phyloP scores from a whole-genome alignment of 2,888 invertebrate species.

The Morpho deidamia region DNA sequence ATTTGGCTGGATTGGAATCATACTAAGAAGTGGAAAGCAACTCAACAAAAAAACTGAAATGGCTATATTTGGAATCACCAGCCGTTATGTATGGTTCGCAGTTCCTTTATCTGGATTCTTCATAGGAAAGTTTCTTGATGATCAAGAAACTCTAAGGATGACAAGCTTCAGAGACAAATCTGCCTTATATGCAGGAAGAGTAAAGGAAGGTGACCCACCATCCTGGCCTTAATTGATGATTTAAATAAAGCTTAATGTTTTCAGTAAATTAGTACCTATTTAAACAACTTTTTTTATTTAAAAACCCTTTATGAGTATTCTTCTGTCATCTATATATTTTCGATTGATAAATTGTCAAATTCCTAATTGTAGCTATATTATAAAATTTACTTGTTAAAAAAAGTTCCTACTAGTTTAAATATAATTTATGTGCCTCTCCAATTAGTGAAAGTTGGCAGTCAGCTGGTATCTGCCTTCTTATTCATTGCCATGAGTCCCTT shows the following conservation, averaged over 20 bases:
- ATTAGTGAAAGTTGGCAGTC: too few species aligned
- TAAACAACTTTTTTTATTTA: too few species aligned
- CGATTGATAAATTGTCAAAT: too few species aligned
- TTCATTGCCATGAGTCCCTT: too few species aligned
- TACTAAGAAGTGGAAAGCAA: slow-evolving; percentile 84
- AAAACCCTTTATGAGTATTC: too few species aligned
- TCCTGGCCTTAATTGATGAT: slow-evolving; percentile 81
- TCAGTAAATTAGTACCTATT: neutral
- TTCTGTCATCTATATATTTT: too few species aligned
- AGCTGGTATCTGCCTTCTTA: too few species aligned
- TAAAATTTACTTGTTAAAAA: too few species aligned
- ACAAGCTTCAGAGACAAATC: slow-evolving; percentile 88
- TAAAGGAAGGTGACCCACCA: slow-evolving; percentile 82
- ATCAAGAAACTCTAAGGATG: slow-evolving; percentile 84
- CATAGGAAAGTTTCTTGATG: slow-evolving; percentile 82
- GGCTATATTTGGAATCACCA: slow-evolving; percentile 78
- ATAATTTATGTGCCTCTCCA: too few species aligned
- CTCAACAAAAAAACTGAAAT: slow-evolving; percentile 44
- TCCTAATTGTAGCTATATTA: too few species aligned
- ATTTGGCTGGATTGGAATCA: slow-evolving; percentile 86
- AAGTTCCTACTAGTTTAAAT: too few species aligned
- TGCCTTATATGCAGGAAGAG: slow-evolving; percentile 82
- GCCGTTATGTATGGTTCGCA: slow-evolving; percentile 64
- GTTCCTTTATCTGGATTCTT: slow-evolving; percentile 78
- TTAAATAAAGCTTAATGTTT: neutral